Evolutionary conservation across 2,888 invertebrate species (phyloP).

Genomic region (Fragum whitleyi): DNA sequence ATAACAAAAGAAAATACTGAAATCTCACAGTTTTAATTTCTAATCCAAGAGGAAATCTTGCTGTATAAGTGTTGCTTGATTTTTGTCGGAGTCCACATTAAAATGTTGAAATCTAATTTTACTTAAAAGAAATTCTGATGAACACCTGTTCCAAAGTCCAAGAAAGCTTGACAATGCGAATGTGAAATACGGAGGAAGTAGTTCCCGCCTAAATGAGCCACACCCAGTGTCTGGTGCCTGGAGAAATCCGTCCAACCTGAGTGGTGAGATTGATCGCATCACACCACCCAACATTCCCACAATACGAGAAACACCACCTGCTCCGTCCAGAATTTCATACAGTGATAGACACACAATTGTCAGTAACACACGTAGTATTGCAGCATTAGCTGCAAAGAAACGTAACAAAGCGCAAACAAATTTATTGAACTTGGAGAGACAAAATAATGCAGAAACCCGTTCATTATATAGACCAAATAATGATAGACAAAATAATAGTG

Average conservation of each 20-base stretch:
- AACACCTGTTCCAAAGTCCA: slow-evolving; percentile 79
- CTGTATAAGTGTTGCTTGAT: too few relatives aligned
- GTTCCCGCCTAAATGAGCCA: slow-evolving; percentile 19
- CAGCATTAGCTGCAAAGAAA: slow-evolving; percentile 82
- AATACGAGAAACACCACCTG: slow-evolving; percentile 38
- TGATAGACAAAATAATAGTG: slow-evolving; percentile 41
- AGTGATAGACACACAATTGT: slow-evolving; percentile 76
- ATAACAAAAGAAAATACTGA: too few relatives aligned
- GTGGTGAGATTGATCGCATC: slow-evolving; percentile 58
- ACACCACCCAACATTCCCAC: slow-evolving; percentile 32
- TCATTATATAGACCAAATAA: slow-evolving; percentile 70
- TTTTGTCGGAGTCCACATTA: too few relatives aligned
- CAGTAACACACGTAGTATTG: slow-evolving; percentile 82
- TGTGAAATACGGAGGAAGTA: slow-evolving; percentile 32
- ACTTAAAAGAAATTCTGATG: slow-evolving; percentile 67
- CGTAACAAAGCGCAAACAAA: slow-evolving; percentile 74
- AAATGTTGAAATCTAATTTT: too few relatives aligned
- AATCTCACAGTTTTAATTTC: too few relatives aligned
- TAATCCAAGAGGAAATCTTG: too few relatives aligned
- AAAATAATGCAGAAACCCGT: slow-evolving; percentile 50
- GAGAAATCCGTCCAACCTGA: slow-evolving; percentile 67
- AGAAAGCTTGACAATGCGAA: slow-evolving; percentile 57
- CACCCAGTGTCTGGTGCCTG: slow-evolving; percentile 66
- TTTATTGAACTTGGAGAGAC: slow-evolving; percentile 66
- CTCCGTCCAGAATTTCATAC: slow-evolving; percentile 68